These are phyloP conservation scores for Galagoides demidoff DNA, from an alignment of 2,797 vertebrate genomes.

Conservation along the genomic window DNA sequence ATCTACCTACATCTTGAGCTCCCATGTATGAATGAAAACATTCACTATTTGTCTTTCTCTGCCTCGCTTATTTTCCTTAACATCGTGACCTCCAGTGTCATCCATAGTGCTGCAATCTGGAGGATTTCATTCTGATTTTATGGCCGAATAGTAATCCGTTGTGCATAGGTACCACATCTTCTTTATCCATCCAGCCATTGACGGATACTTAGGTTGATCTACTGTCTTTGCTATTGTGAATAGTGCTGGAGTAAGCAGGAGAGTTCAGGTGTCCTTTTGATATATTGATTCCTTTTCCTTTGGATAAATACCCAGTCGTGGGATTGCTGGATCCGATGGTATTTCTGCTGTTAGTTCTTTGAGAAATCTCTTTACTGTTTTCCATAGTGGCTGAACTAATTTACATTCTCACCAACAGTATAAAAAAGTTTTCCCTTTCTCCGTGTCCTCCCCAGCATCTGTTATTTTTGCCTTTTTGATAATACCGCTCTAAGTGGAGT, in stretches of 20 bases:
- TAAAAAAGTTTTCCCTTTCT: background rate
- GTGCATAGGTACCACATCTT: background rate
- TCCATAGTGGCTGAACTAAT: background rate
- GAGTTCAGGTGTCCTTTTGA: background rate
- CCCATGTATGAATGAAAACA: background rate
- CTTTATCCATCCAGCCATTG: background rate
- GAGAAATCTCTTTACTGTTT: background rate
- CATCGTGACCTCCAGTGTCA: background rate
- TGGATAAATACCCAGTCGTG: background rate
- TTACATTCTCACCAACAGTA: background rate
- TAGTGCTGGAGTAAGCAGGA: background rate
- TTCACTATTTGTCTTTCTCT: background rate
- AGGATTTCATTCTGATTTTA: background rate
- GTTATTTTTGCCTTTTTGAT: background rate
- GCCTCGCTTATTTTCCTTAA: background rate
- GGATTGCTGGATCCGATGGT: background rate
- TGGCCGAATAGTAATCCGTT: background rate
- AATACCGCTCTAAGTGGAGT: background rate
- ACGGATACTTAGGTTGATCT: background rate
- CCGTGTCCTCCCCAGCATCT: background rate
- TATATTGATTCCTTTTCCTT: background rate
- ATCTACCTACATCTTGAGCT: background rate
- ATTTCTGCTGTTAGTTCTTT: background rate
- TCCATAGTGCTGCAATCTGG: background rate
- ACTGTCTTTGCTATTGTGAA: background rate